phyloP scores from a whole-genome alignment of 2,797 vertebrate species.

The Takifugu ocellatus region DNA sequence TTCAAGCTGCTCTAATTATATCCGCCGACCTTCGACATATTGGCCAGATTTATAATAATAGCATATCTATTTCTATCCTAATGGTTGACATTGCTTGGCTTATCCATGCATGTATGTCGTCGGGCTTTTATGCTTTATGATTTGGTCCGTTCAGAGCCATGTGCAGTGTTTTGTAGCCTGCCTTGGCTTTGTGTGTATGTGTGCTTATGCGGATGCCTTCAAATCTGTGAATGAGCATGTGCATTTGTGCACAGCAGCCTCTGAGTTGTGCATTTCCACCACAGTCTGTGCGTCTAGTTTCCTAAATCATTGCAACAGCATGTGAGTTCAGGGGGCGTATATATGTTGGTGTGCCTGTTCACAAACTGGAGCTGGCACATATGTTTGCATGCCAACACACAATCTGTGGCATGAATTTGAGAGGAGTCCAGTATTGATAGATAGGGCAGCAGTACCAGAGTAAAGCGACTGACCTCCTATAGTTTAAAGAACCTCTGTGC shows the following conservation, averaged over 20 bases:
- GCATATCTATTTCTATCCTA: slow-evolving; percentile 75
- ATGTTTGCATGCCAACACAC: slow-evolving; percentile 14
- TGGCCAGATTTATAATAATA: slow-evolving; percentile 71
- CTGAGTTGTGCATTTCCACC: slow-evolving; percentile 17
- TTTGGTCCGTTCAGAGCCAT: slow-evolving; percentile 55
- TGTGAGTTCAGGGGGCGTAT: slow-evolving; percentile 7
- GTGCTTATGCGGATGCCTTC: slow-evolving; percentile 11
- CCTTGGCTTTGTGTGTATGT: slow-evolving; percentile 33
- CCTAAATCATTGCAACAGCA: slow-evolving; percentile 14
- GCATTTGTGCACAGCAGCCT: slow-evolving; percentile 24
- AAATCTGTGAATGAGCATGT: slow-evolving; percentile 25
- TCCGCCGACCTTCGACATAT: slow-evolving; percentile 61
- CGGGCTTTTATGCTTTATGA: slow-evolving; percentile 53
- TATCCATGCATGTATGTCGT: slow-evolving; percentile 70
- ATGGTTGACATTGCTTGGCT: slow-evolving; percentile 73
- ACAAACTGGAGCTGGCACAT: slow-evolving; percentile 3
- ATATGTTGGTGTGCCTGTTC: background rate
- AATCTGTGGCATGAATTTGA: slow-evolving; percentile 44
- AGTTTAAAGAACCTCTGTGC: slow-evolving; percentile 59
- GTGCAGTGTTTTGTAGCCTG: slow-evolving; percentile 41
- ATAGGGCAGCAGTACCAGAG: slow-evolving; percentile 35
- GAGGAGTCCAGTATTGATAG: slow-evolving; percentile 46
- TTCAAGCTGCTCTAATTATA: slow-evolving; percentile 76
- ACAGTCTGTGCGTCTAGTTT: slow-evolving; percentile 10
- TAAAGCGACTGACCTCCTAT: slow-evolving; percentile 61